Conservation (phyloP, 2,113 vertebrate species). For the Chaetops frenatus region DNA sequence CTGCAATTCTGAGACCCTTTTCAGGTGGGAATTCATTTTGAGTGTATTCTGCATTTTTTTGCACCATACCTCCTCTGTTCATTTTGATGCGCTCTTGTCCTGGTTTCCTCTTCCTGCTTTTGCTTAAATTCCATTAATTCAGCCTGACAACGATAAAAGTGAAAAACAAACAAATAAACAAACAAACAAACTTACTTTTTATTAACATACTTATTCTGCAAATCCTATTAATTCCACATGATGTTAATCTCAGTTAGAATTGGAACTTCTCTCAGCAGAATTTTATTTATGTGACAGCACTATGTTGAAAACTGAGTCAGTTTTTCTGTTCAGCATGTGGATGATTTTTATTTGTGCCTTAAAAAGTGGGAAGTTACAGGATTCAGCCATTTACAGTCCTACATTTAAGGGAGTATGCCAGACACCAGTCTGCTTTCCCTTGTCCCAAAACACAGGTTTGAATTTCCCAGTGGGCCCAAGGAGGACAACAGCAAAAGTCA, state of each 20-base stretch:
- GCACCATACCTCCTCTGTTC: constrained; percentile 74
- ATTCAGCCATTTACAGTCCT: neutral
- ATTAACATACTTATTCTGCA: neutral
- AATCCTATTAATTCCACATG: neutral
- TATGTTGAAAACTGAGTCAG: neutral
- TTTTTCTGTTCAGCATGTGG: neutral
- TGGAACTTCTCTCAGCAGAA: neutral
- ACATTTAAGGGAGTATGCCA: neutral
- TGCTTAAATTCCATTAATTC: constrained; percentile 63
- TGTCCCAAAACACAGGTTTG: neutral
- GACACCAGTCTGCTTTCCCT: neutral
- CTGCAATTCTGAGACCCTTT: neutral
- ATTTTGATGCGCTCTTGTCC: constrained; percentile 45
- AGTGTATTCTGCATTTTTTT: neutral
- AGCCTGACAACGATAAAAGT: constrained; percentile 61
- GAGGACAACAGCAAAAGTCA: neutral
- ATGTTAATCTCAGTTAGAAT: neutral
- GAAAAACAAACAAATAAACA: neutral
- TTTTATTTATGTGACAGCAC: neutral
- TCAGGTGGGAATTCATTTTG: neutral
- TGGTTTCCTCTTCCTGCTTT: constrained; percentile 64
- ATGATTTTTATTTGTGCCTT: neutral
- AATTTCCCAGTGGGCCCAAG: neutral
- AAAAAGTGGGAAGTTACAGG: neutral
- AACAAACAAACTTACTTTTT: neutral